Base-by-base conservation (phyloP, 2,797 vertebrate genomes). In the Scomberomorus guttatus region DNA sequence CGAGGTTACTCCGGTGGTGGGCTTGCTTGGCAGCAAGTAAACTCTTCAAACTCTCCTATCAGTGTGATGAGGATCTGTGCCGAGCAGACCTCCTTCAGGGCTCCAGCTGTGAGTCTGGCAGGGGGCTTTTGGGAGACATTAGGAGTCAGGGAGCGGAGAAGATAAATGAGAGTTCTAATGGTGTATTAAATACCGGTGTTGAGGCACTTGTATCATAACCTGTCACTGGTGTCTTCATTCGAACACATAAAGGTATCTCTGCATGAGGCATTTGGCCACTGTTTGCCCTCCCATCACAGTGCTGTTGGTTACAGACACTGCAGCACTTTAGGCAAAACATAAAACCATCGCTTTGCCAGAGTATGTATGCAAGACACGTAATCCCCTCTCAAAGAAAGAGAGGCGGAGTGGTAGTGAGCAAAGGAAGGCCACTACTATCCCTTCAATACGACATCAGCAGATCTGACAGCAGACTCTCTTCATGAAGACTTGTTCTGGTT, bases 141-240 rank as follows among this genome's bases (percentile, higher is more conserved):
- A 81, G 68, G 54, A 81, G 72, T 74, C 60, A 69, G 67, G 15
- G 11, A 76, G 68, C 76, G 79, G 76, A 73, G 42, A 76, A 79
- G 70, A 90, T 75, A 82, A 82, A 87, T 73, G 75, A 84, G 77
- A 63, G 65, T 51, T 55, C 51, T 87, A 87, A 89, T 89, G 81
- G 69, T 60, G 72, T 69, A 82, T 84, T 84, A 80, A 83, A 86
- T 57, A 86, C 75, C 61, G 69, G 79, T 17, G 57, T 62, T 22
- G 46, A 74, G 66, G 63, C 68, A 70, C 69, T 75, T 48, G 50
- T 50, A 69, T 82, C 37, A 59, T 58, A 77, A 73, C 77, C 51
- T 25, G 13, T 86, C 76, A 78, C 34, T 44, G 39, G 59, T 51
- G 15, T 77, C 20, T 57, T 54, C 11, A 0, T 42, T 60, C 12